A percentile compares a stretch with the other conserved stretches of the same genome.
Evolutionary conservation across 2,113 vertebrate species (phyloP).

Genomic region (Dissostichus mawsoni): DNA sequence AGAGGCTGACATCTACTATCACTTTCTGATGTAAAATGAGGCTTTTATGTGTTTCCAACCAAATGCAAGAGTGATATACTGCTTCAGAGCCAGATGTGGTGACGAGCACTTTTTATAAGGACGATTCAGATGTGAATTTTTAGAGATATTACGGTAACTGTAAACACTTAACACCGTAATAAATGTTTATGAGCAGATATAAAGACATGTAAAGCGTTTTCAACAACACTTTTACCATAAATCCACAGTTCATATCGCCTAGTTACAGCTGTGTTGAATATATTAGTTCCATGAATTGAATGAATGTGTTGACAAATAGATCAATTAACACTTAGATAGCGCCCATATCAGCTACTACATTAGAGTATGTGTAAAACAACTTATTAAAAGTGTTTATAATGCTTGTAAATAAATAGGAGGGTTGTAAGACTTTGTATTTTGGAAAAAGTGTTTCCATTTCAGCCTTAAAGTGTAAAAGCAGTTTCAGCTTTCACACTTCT

Average conservation of each 20-base stretch:
- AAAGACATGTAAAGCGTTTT: background rate
- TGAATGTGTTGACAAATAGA: background rate
- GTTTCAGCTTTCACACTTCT: slow-evolving; percentile 21
- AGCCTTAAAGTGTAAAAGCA: slow-evolving; percentile 4
- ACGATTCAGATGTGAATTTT: background rate
- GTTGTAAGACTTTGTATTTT: background rate
- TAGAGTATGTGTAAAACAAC: background rate
- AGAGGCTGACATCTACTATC: background rate
- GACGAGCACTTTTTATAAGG: background rate
- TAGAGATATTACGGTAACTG: background rate
- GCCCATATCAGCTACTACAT: background rate
- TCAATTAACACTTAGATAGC: background rate
- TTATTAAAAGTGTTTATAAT: background rate
- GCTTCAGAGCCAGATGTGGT: background rate
- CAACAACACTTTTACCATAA: background rate
- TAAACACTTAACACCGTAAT: background rate
- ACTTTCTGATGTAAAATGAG: background rate
- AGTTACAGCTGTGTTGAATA: background rate
- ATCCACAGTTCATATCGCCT: background rate
- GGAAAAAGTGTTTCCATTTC: background rate
- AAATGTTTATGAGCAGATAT: background rate
- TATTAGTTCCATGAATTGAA: background rate
- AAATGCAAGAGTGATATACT: background rate
- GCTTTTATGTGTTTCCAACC: slow-evolving; percentile 1
- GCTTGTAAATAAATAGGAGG: no score